Percentiles rank a stretch among this genome's conserved stretches.
phyloP scores from a whole-genome alignment of 2,113 vertebrate genomes.

The Cinclus mexicanus region DNA sequence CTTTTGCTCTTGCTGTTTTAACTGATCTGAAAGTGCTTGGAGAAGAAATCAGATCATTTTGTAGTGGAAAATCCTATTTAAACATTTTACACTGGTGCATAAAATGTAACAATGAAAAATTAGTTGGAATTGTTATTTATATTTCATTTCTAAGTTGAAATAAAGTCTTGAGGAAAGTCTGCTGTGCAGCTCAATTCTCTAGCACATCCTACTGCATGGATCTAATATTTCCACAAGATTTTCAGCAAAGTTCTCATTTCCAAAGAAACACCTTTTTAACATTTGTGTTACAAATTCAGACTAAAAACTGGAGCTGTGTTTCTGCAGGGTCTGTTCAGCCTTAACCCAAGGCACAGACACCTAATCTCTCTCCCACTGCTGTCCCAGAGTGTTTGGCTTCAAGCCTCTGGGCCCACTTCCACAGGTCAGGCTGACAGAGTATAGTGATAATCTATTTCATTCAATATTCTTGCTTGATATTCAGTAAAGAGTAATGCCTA shows the following conservation, averaged over 20 bases:
- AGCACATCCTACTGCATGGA: neutral
- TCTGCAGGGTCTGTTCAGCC: neutral
- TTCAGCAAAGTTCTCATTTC: neutral
- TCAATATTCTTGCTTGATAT: neutral
- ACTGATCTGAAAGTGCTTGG: neutral
- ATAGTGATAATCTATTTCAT: neutral
- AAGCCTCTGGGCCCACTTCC: neutral
- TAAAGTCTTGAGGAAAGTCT: neutral
- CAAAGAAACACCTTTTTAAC: neutral
- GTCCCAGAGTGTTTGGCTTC: neutral
- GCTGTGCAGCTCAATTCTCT: neutral
- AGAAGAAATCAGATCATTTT: neutral
- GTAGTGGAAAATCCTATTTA: neutral
- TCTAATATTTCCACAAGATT: neutral
- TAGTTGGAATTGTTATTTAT: neutral
- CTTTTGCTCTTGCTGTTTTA: neutral
- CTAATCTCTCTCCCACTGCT: neutral
- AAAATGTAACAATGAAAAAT: neutral
- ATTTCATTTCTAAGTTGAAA: neutral
- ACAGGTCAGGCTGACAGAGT: neutral
- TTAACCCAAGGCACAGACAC: neutral
- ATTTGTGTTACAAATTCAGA: neutral
- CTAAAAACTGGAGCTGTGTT: neutral
- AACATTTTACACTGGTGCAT: neutral
- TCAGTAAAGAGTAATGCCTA: neutral